Base-by-base conservation (phyloP, 2,113 vertebrate genomes). In the Anarrhichthys ocellatus region DNA sequence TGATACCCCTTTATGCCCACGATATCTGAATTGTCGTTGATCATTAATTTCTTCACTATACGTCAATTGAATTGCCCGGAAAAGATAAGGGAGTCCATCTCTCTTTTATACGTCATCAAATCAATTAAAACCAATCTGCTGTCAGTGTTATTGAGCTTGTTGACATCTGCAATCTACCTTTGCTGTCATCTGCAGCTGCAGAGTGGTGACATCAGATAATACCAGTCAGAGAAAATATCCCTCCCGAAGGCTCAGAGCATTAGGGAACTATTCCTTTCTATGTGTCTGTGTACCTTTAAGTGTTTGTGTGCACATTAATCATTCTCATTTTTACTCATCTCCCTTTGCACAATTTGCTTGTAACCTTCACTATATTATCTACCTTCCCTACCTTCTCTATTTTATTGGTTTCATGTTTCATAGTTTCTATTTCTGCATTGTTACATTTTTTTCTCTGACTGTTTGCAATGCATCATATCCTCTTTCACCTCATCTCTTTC, bases 111-210 rank as follows among this genome's bases (percentile, higher is more conserved):
- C 29, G 52, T 32, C 40, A 79, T 75, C 63, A 85, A 76, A 80
- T 88, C 76, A 84, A 68, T 80, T 88, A 78, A 66, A 84, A 74
- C 32, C 70, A 81, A 70, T 73, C 54, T 46, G 40, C 29, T 73
- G 69, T 73, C 52, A 78, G 5, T 62, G 56, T 52, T 74, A 79
- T 24, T 67, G 5, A 63, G 64, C 68, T 42, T 77, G 67, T 29
- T 85, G 89, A 87, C 83, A 80, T 82, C 15, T 65, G 34, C 65
- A 52, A 52, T 74, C 17, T 40, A 63, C 58, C 29, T 75, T 66
- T 79, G 38, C 76, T 15, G 50, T 71, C 34, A 42, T 62, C 71
- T 80, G n/a, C 46, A n/a, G 64, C 54, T 11, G 0, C 29, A 9
- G 69, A 74, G 64, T 54, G 10, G 36, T 70, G n/a, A 59, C 58